Conservation (phyloP, 2,113 vertebrate genomes). For the Tor tambroides region DNA sequence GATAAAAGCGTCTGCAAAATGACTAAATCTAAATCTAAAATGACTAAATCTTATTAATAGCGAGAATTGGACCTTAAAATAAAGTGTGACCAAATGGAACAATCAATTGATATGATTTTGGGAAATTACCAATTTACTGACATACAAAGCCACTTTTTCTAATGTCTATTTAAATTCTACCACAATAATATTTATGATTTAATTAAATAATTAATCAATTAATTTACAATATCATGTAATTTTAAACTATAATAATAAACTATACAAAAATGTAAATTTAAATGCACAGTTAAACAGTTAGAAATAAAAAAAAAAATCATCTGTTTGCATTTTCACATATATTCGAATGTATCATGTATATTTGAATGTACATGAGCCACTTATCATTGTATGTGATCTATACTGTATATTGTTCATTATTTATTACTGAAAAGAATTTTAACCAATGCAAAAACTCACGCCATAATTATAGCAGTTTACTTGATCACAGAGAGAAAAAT, state of each 20-base stretch:
- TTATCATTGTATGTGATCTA: neutral
- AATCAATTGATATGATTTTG: neutral
- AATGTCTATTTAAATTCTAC: neutral
- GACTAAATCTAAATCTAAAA: no score
- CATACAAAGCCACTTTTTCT: neutral
- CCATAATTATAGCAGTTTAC: neutral
- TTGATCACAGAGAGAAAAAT: neutral
- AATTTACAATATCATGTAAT: no score
- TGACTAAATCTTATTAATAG: no score
- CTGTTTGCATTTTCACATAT: no score
- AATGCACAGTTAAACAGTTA: neutral
- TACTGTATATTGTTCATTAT: neutral
- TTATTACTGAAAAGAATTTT: neutral
- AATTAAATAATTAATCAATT: neutral
- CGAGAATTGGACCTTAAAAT: no score
- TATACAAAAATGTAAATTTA: neutral
- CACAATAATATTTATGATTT: no score
- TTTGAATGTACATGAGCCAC: neutral
- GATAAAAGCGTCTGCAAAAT: no score
- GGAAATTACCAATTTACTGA: neutral
- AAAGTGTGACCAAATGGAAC: no score
- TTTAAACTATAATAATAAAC: neutral
- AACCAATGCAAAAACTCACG: neutral
- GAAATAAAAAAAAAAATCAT: no score
- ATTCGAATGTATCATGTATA: no score